Base-by-base conservation (phyloP, 2,113 vertebrate genomes). In the Hylia prasina region DNA sequence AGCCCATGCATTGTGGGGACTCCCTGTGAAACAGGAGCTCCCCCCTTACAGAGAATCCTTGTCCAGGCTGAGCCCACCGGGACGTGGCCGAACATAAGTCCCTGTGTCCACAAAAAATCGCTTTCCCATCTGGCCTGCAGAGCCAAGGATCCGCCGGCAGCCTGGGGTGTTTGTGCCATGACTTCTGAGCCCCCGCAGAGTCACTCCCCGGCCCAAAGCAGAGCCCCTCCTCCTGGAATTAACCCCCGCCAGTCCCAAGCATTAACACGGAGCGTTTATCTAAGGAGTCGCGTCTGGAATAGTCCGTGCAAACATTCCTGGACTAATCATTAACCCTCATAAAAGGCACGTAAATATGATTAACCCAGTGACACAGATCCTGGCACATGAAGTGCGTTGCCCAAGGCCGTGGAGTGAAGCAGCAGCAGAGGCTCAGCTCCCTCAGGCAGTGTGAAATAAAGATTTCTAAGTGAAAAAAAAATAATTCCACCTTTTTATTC, bases 251-350 rank as follows among this genome's bases (percentile, higher is more conserved):
- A 45, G 30, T 33, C 57, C 27, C 48, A 1, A 9, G 24, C 35
- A 1, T 15, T 18, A 21, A 12, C n/a, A 0, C 7, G 3, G 1
- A 37, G 37, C 7, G 0, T 79, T 86, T 37, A 60, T 25, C 54
- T 28, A 3, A 57, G 64, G 56, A 81, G 58, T 17, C 6, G 3
- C 3, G 3, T 33, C 79, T 64, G 76, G 35, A 71, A 78, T 88
- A 33, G 17, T 31, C 70, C 27, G 1, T 0, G 2, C 51, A 58
- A 91, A 71, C 89, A n/a, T 50, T 93, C 69, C 78, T 50, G 27
- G n/a, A 35, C 15, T 89, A 95, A 91, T 70, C 53, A 93, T 95
- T 96, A 96, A 91, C 86, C 39, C 33, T 44, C 64, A 10, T 61
- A 42, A 90, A 89, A 81, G 35, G 44, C 82, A 68, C 6, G 3